Evolutionary conservation across 2,797 vertebrate genomes (phyloP), one percentile per base, ranked within the genome.

Genomic region (Meda fulgida): DNA sequence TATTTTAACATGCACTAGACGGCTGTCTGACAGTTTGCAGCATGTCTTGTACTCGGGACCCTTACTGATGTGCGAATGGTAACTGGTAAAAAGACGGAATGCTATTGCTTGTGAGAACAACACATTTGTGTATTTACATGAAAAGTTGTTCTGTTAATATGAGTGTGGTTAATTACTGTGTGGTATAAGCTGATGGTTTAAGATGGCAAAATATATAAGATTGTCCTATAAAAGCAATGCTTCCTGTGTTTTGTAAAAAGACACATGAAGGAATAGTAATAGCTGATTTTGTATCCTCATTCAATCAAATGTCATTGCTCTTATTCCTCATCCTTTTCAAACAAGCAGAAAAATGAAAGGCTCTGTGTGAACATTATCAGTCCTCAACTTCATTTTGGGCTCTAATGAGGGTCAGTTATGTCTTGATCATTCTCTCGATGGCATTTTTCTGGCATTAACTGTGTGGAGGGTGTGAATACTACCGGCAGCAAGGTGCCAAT

Each of bases 381-480:
- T n/a, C 34, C 75, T 84, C 9, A 14, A 60, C 51, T 70, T 77
- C 19, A 69, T 84, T 60, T 58, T 67, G 26, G 13, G 14, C 43
- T 51, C 3, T 83, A 86, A 55, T 40, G 38, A 72, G 80, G 66
- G 78, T 80, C 72, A 82, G 80, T 85, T 88, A 51, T 80, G 69
- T 31, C 63, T 65, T 38, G 67, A n/a, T 85, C 70, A 40, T 53
- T 10, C 40, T 63, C 53, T 83, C 29, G 11, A 8, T 80, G 55
- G 43, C 34, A 73, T 79, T 83, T 67, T 83, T 79, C 48, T 84
- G 43, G 40, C 78, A 67, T 80, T 21, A 48, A 71, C 70, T 77
- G n/a, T 31, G 29, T 14, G 38, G 13, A 78, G 16, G 48, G n/a
- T 66, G 73, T 76, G 81, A 51, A 80, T 67, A 43, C 67, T 72